Evolutionary conservation across 2,113 vertebrate genomes (phyloP).

Genomic region (Stegostoma tigrinum): DNA sequence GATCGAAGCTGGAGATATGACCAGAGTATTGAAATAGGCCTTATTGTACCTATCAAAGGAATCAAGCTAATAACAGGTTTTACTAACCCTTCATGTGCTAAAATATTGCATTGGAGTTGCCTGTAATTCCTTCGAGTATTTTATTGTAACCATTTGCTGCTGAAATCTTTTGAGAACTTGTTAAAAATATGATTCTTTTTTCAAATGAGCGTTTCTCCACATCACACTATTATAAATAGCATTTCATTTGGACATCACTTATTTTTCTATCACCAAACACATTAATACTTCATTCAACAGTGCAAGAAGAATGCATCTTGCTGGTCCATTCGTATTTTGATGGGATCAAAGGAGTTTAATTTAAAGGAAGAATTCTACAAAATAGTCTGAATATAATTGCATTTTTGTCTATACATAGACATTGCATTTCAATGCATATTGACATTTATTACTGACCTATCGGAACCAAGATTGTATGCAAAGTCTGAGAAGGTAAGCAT

Average conservation of each 20-base stretch:
- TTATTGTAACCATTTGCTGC: neutral
- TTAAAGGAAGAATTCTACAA: neutral
- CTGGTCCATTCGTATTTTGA: neutral
- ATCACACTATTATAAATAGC: neutral
- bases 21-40: neutral
- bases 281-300: constrained; percentile 14
- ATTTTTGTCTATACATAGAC: neutral
- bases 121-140: neutral
- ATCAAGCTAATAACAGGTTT: neutral
- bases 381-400: neutral
- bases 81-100: neutral
- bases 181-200: neutral
- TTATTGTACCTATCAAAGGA: neutral
- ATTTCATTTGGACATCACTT: neutral
- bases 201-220: neutral
- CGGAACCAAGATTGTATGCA: neutral
- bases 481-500: neutral
- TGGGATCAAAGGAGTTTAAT: neutral
- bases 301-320: neutral
- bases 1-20: neutral
- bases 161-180: neutral
- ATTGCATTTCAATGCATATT: neutral
- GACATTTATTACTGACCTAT: neutral
- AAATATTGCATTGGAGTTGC: neutral
- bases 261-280: neutral